Base-by-base conservation (phyloP, 2,113 vertebrate genomes). In the Heteronetta atricapilla region DNA sequence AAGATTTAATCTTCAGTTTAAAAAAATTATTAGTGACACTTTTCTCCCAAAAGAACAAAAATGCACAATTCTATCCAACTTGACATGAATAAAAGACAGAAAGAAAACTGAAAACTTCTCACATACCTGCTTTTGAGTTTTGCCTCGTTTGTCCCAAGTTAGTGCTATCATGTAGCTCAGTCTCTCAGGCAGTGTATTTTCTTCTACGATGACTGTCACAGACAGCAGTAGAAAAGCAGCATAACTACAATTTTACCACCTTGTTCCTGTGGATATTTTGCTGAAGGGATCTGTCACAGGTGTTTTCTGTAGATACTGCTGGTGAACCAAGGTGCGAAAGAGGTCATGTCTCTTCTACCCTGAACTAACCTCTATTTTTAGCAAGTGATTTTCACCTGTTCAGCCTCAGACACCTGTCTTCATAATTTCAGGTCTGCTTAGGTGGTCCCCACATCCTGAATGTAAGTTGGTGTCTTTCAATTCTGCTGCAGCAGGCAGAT, bases 151-250 rank as follows among this genome's bases (percentile, higher is more conserved):
- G 10, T 44, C 40, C 38, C 34, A 82, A 68, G 34, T 60, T 23
- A 4, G 48, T 34, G 68, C 17, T 46, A 7, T 13, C 0, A 0
- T 1, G 26, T 42, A 11, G 18, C 55, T 38, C 13, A 25, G 15
- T 19, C 64, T 86, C 25, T 25, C 6, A 10, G 40, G 74, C 68
- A 75, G 40, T 60, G 25, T 15, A 8, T 10, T 68, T 69, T 8
- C 0, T 52, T 66, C 31, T 28, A 2, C 2, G 44, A 13, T 31
- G 55, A 20, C 4, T 3, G 8, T 10, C 23, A 20, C 69, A 77
- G 63, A 22, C 10, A 80, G 3, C n/a, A 78, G 60, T 56, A 81
- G 15, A 64, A 42, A 29, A 52, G 38, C 33, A 29, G 16, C 2
- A 2, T 25, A 40, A n/a, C 31, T 14, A 23, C 0, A 0, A 11